Base-by-base conservation (phyloP, 2,797 vertebrate genomes). In the Mormyrops boulengeri region DNA sequence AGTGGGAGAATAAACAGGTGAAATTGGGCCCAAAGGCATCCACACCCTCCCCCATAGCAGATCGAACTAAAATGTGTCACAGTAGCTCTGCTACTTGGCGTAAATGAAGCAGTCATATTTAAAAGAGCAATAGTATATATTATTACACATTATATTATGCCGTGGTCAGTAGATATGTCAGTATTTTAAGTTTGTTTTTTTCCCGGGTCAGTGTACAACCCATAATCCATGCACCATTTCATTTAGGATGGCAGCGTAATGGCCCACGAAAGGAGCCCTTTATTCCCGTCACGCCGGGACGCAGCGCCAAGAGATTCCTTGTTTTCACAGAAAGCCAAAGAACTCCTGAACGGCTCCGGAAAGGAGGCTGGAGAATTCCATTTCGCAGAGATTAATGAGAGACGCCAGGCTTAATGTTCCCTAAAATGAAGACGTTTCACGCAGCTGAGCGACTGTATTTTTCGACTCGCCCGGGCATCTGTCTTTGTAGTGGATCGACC, bases 371-470 rank as follows among this genome's bases (percentile, higher is more conserved):
- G 82, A 85, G 90, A 89, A 14, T 50, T 89, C 73, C 60, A 87
- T 91, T 90, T 90, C 88, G 47, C 90, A 90, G 87, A 91, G 91
- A 94, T 91, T 91, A 93, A 93, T 93, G 91, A 91, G 92, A 90
- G 89, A 90, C 87, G 52, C 82, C 3, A 88, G 90, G 91, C 90
- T 90, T 94, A 94, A 94, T 93, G 93, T 93, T 90, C 93, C 93
- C 91, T 93, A 92, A 93, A 94, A 94, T 94, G 92, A 94, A 94
- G 92, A 93, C 73, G 90, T 91, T 93, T 93, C 89, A 91, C 92
- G 89, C 89, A 91, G 89, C 89, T 89, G 91, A 93, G 89, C 90
- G 90, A 89, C 90, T 91, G 89, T 91, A 92, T 93, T 93, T 92
- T 92, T 92, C 90, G 90, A 88, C 91, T 92, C 92, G 93, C 93